A percentile compares a stretch with the other conserved stretches of the same genome.
Evolutionary conservation across 2,888 invertebrate genomes (phyloP).

Genomic region (Hemicrepidius hirtus): DNA sequence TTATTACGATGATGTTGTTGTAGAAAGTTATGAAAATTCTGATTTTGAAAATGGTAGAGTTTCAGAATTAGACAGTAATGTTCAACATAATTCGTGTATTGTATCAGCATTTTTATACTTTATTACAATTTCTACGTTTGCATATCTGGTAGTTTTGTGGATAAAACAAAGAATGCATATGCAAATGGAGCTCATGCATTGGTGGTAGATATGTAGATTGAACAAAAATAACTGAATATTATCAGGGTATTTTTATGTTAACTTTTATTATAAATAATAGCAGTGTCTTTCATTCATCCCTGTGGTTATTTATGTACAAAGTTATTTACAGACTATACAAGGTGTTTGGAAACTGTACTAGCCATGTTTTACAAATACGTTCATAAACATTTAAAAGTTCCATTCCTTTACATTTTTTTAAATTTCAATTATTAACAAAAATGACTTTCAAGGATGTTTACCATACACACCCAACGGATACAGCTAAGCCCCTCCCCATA

Average conservation of each 20-base stretch:
- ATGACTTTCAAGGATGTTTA: too few species aligned
- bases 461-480: too few species aligned
- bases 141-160: conserved; percentile 70
- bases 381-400: too few species aligned
- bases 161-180: conserved; percentile 70
- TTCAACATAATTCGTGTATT: conserved; percentile 68
- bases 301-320: conserved; percentile 5
- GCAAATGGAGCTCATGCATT: conserved; percentile 70
- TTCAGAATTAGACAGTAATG: conserved; percentile 52
- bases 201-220: conserved; percentile 65
- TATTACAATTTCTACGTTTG: conserved; percentile 70
- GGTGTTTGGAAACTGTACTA: too few species aligned
- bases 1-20: conserved; percentile 67
- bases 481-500: too few species aligned
- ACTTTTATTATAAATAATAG: conserved; percentile 19
- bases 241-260: conserved; percentile 51
- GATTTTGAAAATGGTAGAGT: conserved; percentile 55
- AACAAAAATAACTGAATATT: conserved; percentile 43
- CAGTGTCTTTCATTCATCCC: conserved; percentile 24
- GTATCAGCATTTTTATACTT: conserved; percentile 71
- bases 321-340: too few species aligned
- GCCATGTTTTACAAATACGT: too few species aligned
- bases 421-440: too few species aligned
- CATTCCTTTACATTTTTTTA: too few species aligned
- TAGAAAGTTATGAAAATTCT: conserved; percentile 66